Evolutionary conservation across 2,797 vertebrate species (phyloP).

Genomic region (Liasis olivaceus): DNA sequence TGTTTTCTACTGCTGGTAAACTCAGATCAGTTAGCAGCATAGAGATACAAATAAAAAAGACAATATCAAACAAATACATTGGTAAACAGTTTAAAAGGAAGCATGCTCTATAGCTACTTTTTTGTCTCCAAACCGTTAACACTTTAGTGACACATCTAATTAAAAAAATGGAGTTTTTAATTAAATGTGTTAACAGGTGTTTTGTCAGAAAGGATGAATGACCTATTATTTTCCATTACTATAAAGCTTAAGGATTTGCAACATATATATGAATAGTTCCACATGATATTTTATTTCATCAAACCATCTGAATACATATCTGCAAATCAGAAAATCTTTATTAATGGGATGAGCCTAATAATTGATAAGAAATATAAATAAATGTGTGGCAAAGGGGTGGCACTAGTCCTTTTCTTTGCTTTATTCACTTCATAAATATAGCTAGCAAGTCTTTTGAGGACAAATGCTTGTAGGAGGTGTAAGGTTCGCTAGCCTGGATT

Average conservation of each 20-base stretch:
- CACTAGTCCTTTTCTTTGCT: background rate
- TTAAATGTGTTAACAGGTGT: conserved; percentile 74
- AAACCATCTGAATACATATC: conserved; percentile 36
- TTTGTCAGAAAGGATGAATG: conserved; percentile 58
- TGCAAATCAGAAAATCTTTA: conserved; percentile 31
- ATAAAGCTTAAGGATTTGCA: conserved; percentile 27
- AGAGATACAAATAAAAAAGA: background rate
- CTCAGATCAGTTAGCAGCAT: background rate
- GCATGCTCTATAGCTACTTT: background rate
- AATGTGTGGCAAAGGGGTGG: background rate
- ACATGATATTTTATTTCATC: conserved; percentile 38
- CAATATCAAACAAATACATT: background rate
- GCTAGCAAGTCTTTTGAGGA: background rate
- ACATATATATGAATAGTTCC: conserved; percentile 20
- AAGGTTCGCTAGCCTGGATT: no score
- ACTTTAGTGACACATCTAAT: conserved; percentile 71
- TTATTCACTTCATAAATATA: background rate
- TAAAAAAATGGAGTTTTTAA: conserved; percentile 67
- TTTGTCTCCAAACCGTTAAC: conserved; percentile 51
- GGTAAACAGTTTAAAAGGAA: background rate
- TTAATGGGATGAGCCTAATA: background rate
- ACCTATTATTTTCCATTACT: conserved; percentile 31
- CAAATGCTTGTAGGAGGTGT: background rate
- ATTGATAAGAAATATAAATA: background rate
- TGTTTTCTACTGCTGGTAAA: background rate